Base-by-base conservation (phyloP, 2,797 vertebrate species). In the Hybognathus amarus region DNA sequence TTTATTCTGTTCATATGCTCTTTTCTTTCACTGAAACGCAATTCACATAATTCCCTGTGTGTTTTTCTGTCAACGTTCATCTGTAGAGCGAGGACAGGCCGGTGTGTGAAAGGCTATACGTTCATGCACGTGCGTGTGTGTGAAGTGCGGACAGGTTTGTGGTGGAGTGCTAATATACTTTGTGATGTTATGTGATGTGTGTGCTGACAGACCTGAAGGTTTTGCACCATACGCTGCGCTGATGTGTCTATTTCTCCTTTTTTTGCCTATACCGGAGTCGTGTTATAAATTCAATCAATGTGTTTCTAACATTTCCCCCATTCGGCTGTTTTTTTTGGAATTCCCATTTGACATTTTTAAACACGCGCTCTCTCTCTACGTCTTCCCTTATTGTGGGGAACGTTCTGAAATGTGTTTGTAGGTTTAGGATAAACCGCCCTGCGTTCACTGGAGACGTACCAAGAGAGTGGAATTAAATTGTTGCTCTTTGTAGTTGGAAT, bases 51-150 rank as follows among this genome's bases (percentile, higher is more conserved):
- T 87, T 82, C 79, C 76, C 84, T 47, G 22, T 77, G 85, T 84
- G 85, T 83, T 74, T 80, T 78, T 85, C 88, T 76, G 79, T 87
- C 88, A 88, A 78, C 88, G 80, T 77, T 77, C 22, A 64, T 38
- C 71, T 63, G 79, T 10, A 38, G 67, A 87, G 87, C 83, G 88
- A 70, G 84, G 87, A 89, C 88, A 89, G 85, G 38, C 4, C 38
- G 10, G 81, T 63, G 6, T 75, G 52, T n/a, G 24, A 59, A 79
- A 54, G 64, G 63, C 74, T 70, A 45, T 83, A 78, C 50, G 6
- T 73, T 50, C 36, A 20, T 78, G 54, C 59, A 13, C 36, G 24
- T 85, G 73, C 78, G 69, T 82, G 68, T 79, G 77, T 50, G 75
- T 66, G 61, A 63, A 50, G 87, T 85, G 87, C 20, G n/a, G 87